Conservation (phyloP, 2,113 vertebrate species). For the Melanerpes formicivorus region DNA sequence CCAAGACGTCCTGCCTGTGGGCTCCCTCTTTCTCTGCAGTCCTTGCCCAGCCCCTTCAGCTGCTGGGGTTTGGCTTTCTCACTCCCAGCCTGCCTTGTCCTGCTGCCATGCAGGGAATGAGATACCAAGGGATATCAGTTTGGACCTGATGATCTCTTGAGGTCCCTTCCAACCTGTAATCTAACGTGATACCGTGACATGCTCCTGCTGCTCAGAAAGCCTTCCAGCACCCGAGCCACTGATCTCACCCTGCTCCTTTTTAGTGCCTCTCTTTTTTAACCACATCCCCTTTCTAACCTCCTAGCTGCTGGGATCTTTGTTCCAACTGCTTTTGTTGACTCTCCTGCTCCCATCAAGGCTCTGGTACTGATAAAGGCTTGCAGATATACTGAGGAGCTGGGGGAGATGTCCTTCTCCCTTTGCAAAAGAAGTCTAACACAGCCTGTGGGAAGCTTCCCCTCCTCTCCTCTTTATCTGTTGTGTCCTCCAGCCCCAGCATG, state of each 20-base stretch:
- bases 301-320: slow-evolving; percentile 33
- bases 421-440: neutral
- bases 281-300: neutral
- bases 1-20: rapidly evolving
- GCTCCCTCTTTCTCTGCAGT: neutral
- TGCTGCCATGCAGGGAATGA: neutral
- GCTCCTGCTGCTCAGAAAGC: slow-evolving; percentile 30
- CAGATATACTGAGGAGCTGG: neutral
- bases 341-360: neutral
- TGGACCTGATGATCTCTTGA: too few species aligned
- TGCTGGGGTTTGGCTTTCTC: slow-evolving; percentile 41
- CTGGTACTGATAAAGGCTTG: neutral
- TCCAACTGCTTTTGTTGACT: neutral
- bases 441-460: neutral
- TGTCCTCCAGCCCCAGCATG: rapidly evolving
- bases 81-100: neutral
- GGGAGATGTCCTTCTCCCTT: neutral
- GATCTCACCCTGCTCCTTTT: slow-evolving; percentile 13
- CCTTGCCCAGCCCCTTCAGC: neutral
- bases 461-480: neutral
- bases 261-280: neutral
- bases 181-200: neutral
- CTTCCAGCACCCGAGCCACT: neutral
- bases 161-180: too few species aligned
- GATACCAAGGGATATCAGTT: neutral